Evolutionary conservation across 2,113 vertebrate species (phyloP).

Genomic region (Podarcis cretensis): DNA sequence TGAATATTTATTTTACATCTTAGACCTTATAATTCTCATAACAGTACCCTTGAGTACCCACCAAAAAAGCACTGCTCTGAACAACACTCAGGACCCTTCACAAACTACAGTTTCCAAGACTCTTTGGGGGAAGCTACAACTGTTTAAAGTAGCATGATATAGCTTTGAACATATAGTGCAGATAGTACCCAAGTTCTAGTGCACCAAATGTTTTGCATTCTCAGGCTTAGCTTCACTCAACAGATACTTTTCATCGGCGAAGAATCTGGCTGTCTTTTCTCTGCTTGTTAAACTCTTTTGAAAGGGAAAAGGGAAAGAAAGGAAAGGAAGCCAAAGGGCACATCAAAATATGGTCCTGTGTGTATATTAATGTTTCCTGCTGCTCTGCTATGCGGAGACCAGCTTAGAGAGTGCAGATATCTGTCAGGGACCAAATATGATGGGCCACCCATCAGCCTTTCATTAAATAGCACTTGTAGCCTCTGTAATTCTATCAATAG

Average conservation of each 20-base stretch:
- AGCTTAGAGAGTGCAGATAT: conserved; percentile 41
- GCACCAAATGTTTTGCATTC: background rate
- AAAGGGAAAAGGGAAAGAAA: background rate
- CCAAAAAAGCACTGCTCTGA: no score
- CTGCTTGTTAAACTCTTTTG: conserved; percentile 29
- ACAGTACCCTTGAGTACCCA: no score
- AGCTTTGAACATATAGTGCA: no score
- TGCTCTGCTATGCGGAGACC: conserved; percentile 53
- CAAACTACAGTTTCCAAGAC: no score
- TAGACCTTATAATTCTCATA: no score
- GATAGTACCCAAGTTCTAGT: background rate
- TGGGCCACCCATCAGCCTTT: conserved; percentile 60
- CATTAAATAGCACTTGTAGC: conserved; percentile 63
- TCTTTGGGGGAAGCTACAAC: no score
- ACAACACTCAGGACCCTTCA: no score
- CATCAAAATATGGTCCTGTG: background rate
- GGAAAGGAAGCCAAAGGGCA: conserved; percentile 16
- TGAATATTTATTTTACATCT: no score
- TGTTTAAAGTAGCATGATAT: no score
- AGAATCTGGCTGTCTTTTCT: conserved; percentile 6
- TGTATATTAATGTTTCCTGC: background rate
- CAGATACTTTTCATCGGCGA: background rate
- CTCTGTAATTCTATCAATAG: conserved; percentile 55
- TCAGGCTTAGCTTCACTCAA: conserved; percentile 6
- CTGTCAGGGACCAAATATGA: conserved; percentile 61